Evolutionary conservation across 2,113 vertebrate genomes (phyloP).

Genomic region (Rallus limicola): DNA sequence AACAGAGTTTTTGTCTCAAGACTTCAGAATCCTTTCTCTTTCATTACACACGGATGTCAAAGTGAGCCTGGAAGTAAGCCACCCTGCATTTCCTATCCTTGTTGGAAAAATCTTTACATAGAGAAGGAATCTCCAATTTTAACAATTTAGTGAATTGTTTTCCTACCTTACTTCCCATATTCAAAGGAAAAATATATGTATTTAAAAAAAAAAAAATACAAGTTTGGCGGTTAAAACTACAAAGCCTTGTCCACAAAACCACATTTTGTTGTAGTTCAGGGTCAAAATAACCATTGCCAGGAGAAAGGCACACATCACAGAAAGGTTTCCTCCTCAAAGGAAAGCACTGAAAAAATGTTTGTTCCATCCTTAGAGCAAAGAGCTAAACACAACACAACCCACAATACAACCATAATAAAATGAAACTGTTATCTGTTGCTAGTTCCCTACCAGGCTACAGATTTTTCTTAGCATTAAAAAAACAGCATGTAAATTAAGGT

Average conservation of each 20-base stretch:
- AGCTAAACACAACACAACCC: conserved; percentile 36
- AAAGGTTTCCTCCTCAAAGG: neutral
- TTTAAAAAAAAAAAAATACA: no score
- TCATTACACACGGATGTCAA: neutral
- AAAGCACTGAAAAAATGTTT: conserved; percentile 11
- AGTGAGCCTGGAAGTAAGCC: neutral
- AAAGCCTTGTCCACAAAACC: neutral
- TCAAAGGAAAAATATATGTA: conserved; percentile 13
- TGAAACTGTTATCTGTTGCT: conserved; percentile 76
- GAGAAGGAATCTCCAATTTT: neutral
- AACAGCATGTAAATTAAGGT: conserved; percentile 94
- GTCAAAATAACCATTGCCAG: neutral
- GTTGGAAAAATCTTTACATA: neutral
- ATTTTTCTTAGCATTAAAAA: conserved; percentile 83
- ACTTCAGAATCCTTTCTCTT: neutral
- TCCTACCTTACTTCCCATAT: neutral
- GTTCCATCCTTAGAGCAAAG: conserved; percentile 11
- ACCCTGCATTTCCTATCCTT: neutral
- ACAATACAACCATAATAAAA: conserved; percentile 58
- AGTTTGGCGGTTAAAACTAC: neutral
- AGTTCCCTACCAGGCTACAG: conserved; percentile 75
- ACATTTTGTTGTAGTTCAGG: neutral
- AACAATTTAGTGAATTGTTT: neutral
- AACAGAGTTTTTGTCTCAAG: neutral
- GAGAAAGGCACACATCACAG: neutral